Conservation (phyloP, 2,797 vertebrate genomes). For the Dipus sagitta region DNA sequence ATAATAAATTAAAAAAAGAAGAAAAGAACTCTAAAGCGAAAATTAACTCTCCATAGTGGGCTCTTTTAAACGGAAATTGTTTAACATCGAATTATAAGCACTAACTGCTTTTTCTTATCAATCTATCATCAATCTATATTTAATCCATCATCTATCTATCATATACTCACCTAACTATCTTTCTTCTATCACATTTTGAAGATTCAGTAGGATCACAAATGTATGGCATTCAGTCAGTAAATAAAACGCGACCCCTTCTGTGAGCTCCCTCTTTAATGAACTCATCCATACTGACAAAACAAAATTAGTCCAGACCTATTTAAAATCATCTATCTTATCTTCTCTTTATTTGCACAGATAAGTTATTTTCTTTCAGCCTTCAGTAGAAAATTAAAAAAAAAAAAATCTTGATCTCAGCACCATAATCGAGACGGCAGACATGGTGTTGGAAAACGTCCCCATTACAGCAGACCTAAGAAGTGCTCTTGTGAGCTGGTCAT, state of each 20-base stretch:
- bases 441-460: conserved; percentile 20
- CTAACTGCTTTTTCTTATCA: not conserved
- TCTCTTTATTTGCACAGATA: not conserved
- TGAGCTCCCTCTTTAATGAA: not conserved
- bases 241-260: not conserved
- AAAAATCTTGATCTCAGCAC: not conserved
- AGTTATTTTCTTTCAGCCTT: not conserved
- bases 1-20: too few relatives aligned
- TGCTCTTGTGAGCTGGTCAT: conserved; percentile 53
- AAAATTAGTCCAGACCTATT: not conserved
- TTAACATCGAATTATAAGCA: conserved; percentile 29
- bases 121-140: too few relatives aligned
- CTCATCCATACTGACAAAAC: not conserved
- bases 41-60: not conserved
- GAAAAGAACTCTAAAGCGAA: not conserved
- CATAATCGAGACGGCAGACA: not conserved
- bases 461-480: not conserved
- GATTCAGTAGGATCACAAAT: not conserved
- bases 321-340: not conserved
- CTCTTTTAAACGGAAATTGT: conserved; percentile 8
- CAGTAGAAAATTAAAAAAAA: not conserved
- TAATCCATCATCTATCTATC: too few relatives aligned
- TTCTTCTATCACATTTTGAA: not conserved
- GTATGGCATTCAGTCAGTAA: not conserved
- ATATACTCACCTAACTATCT: not conserved